Evolutionary conservation across 2,888 invertebrate genomes (phyloP).

Genomic region (Imbricaverruca yamaguchii): DNA sequence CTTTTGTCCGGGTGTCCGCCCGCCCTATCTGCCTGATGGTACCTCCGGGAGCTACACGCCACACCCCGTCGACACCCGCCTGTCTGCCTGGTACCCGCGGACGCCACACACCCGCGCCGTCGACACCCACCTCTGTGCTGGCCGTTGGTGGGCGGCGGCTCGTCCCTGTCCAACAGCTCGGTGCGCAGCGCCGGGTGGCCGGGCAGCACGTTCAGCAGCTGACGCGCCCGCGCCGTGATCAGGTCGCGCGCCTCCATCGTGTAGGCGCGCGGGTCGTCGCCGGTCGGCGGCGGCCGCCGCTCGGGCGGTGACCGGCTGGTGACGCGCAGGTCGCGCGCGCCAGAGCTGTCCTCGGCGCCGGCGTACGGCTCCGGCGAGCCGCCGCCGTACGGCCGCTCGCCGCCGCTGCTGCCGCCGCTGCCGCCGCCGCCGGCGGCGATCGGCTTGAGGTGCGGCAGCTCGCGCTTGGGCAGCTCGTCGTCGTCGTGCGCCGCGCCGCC

Average conservation of each 20-base stretch:
- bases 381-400: neutral
- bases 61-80: too few species aligned
- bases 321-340: neutral
- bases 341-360: neutral
- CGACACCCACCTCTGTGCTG: neutral
- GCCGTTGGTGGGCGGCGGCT: neutral
- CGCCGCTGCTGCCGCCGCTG: too few species aligned
- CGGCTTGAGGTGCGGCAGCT: neutral
- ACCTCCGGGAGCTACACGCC: too few species aligned
- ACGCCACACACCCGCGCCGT: too few species aligned
- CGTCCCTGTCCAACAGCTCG: neutral
- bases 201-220: constrained; percentile 17
- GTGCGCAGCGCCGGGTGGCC: neutral
- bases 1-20: too few species aligned
- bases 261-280: neutral
- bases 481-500: neutral
- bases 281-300: neutral
- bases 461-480: neutral
- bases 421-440: neutral
- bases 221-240: constrained; percentile 8
- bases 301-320: constrained; percentile 1
- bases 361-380: neutral
- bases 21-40: too few species aligned
- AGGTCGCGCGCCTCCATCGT: neutral
- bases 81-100: too few species aligned